These are phyloP conservation scores for Trematocara unimaculatum DNA, from an alignment of 2,113 vertebrate species.

Conservation along the genomic window DNA sequence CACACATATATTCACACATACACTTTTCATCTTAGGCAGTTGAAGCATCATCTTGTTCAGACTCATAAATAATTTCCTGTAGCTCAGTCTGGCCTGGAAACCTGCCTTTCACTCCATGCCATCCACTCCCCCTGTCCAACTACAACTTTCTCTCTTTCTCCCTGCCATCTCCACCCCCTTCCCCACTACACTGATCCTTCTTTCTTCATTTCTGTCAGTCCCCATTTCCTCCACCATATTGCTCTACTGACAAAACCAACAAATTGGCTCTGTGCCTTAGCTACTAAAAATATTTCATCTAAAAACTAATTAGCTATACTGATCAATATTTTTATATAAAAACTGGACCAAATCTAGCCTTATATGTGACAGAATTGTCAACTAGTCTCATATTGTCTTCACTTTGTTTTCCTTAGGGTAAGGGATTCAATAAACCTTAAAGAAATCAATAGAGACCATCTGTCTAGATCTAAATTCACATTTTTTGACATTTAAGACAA, in stretches of 20 bases:
- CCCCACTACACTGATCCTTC: conserved; percentile 29
- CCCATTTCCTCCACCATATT: conserved; percentile 22
- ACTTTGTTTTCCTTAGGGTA: not conserved
- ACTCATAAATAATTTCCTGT: conserved; percentile 73
- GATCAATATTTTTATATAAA: not conserved
- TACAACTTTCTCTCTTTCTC: conserved; percentile 40
- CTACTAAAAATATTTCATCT: not conserved
- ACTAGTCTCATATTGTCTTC: not conserved
- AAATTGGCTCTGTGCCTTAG: conserved; percentile 12
- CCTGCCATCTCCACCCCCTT: conserved; percentile 33
- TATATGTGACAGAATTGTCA: not conserved
- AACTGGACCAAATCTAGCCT: not conserved
- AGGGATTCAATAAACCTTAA: not conserved
- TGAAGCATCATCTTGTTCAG: conserved; percentile 66
- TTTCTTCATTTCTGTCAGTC: conserved; percentile 42
- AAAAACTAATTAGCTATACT: not conserved
- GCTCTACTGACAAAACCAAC: conserved; percentile 26
- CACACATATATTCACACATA: conserved; percentile 16
- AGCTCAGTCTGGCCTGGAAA: conserved; percentile 71
- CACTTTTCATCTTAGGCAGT: conserved; percentile 60
- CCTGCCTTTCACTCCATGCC: conserved; percentile 67
- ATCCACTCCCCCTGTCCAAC: conserved; percentile 51
- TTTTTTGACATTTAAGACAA: not conserved
- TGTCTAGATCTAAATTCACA: not conserved
- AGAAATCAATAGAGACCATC: not conserved